Evolutionary conservation across 2,797 vertebrate species (phyloP).

Genomic region (Yasuhikotakia modesta): DNA sequence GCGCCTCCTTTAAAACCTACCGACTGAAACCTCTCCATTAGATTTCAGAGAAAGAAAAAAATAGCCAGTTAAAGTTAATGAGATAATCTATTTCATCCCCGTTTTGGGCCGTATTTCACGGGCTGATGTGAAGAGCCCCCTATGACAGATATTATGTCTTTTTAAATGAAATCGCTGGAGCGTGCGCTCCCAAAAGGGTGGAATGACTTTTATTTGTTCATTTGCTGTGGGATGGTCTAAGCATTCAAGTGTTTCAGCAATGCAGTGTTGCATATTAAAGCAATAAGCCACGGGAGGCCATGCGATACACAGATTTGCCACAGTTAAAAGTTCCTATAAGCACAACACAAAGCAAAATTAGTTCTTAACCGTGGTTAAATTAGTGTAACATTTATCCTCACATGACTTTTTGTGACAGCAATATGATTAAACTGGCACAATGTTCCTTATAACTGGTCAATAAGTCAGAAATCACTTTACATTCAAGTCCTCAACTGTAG

Average conservation of each 20-base stretch:
- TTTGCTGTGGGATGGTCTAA: conserved; percentile 25
- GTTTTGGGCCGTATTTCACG: conserved; percentile 31
- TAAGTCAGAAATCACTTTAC: neutral
- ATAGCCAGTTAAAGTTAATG: conserved; percentile 42
- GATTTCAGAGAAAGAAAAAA: conserved; percentile 10
- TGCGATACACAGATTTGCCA: neutral
- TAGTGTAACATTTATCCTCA: neutral
- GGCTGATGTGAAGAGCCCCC: conserved; percentile 20
- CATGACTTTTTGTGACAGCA: neutral
- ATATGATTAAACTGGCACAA: neutral
- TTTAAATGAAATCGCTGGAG: conserved; percentile 33
- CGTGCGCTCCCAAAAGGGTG: conserved; percentile 7
- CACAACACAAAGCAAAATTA: neutral
- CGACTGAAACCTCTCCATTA: conserved; percentile 28
- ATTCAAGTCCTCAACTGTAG: neutral
- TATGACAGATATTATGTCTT: conserved; percentile 28
- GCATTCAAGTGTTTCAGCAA: conserved; percentile 4
- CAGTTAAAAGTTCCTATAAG: neutral
- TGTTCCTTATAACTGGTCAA: neutral
- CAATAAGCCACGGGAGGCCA: conserved; percentile 5
- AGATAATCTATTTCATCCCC: conserved; percentile 38
- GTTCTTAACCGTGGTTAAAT: neutral
- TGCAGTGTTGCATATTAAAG: conserved; percentile 21
- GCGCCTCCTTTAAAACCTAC: conserved; percentile 52
- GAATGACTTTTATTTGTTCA: conserved; percentile 33